Evolutionary conservation across 2,113 vertebrate species (phyloP).

Genomic region (Galbula dea): DNA sequence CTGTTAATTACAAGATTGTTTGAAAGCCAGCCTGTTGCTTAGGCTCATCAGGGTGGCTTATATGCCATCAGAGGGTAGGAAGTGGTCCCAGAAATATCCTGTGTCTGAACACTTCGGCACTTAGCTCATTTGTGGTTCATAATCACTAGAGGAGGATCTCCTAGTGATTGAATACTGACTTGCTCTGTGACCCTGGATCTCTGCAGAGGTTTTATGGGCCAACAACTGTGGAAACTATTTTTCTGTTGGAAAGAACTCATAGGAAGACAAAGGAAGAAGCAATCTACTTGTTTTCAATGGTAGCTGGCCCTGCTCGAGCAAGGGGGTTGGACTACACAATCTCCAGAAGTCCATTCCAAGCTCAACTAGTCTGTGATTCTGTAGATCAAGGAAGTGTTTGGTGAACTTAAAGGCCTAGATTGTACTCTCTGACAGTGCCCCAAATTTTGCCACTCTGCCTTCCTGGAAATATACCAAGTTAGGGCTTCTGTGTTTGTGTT

Average conservation of each 20-base stretch:
- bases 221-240: slow-evolving; percentile 34
- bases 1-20: not conserved
- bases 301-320: not conserved
- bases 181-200: not conserved
- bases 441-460: not conserved
- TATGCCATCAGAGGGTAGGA: not conserved
- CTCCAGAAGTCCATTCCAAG: not conserved
- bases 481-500: not conserved
- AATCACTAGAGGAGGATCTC: not conserved
- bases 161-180: slow-evolving; percentile 27
- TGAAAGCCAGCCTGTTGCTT: not conserved
- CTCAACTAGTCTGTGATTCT: not conserved
- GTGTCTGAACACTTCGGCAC: not conserved
- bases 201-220: not conserved
- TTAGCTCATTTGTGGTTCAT: not conserved
- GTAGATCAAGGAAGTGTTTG: not conserved
- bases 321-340: not conserved
- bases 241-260: not conserved
- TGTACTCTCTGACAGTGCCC: not conserved
- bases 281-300: not conserved
- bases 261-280: not conserved
- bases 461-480: not conserved
- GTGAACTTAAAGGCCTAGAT: not conserved
- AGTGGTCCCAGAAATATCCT: not conserved
- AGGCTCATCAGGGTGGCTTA: not conserved